Conservation (phyloP, 2,888 invertebrate species). For the Heliconius ismenius region DNA sequence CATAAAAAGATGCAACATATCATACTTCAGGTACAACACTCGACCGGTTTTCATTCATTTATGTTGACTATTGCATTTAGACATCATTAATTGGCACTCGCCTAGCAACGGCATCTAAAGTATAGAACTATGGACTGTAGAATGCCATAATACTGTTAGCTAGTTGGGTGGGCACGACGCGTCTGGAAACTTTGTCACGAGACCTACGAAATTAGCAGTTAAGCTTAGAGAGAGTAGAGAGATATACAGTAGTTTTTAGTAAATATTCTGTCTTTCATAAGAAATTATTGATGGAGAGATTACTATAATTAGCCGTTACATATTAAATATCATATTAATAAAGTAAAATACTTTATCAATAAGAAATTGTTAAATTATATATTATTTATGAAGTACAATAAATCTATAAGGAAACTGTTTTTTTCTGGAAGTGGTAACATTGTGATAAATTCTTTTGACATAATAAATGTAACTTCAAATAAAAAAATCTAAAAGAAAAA, state of each 20-base stretch:
- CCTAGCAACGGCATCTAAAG: slow-evolving; percentile 39
- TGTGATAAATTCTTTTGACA: slow-evolving; percentile 18
- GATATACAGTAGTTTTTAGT: not conserved
- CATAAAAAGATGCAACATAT: not conserved
- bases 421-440: slow-evolving; percentile 12
- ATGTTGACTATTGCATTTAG: slow-evolving; percentile 29
- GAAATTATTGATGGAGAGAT: not conserved
- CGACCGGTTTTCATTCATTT: slow-evolving; percentile 35
- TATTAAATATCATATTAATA: not conserved
- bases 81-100: slow-evolving; percentile 42
- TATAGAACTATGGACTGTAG: slow-evolving; percentile 23
- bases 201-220: not conserved
- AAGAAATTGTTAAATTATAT: not conserved
- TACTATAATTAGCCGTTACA: not conserved
- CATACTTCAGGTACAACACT: not conserved
- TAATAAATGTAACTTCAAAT: slow-evolving; percentile 9
- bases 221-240: not conserved
- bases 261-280: not conserved
- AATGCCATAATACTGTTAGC: slow-evolving; percentile 42
- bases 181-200: slow-evolving; percentile 38
- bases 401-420: not conserved
- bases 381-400: not conserved
- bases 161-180: slow-evolving; percentile 42
- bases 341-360: too few species aligned
- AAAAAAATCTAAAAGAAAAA: slow-evolving; percentile 17